Evolutionary conservation across 2,797 vertebrate genomes (phyloP).

Genomic region (Lophius americanus): DNA sequence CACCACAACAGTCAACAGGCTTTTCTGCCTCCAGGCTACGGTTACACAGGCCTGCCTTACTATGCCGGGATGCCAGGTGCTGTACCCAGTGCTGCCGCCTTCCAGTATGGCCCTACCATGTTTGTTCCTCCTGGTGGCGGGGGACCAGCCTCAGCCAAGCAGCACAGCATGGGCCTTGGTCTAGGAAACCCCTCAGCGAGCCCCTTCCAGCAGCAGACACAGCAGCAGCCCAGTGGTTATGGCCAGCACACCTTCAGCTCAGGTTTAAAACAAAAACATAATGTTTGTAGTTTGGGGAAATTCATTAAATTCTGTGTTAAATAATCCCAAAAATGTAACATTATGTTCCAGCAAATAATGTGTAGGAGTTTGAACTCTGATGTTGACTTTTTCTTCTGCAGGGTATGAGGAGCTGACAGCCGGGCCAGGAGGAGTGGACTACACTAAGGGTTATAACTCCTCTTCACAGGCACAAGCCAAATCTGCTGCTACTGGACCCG

Average conservation of each 20-base stretch:
- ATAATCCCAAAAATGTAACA: not conserved
- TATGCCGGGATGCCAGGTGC: slow-evolving; percentile 88
- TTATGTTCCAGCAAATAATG: not conserved
- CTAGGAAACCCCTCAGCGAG: slow-evolving; percentile 83
- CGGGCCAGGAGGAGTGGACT: slow-evolving; percentile 90
- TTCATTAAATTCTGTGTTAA: not conserved
- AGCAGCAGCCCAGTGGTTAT: slow-evolving; percentile 88
- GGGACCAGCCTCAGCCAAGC: slow-evolving; percentile 89
- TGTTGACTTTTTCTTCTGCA: slow-evolving; percentile 48
- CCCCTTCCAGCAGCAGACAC: slow-evolving; percentile 90
- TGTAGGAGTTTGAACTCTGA: not conserved
- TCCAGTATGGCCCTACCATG: slow-evolving; percentile 95
- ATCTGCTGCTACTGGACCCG: slow-evolving; percentile 89
- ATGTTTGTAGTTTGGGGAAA: not conserved
- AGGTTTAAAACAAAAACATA: slow-evolving; percentile 75
- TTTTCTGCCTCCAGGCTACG: slow-evolving; percentile 95
- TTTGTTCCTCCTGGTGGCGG: slow-evolving; percentile 88
- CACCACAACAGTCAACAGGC: slow-evolving; percentile 94
- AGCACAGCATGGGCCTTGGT: slow-evolving; percentile 89
- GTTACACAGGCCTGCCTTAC: slow-evolving; percentile 95
- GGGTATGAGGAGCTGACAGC: slow-evolving; percentile 95
- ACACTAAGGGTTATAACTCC: slow-evolving; percentile 93
- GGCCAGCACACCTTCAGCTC: slow-evolving; percentile 91
- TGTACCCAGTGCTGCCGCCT: slow-evolving; percentile 87
- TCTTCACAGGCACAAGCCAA: slow-evolving; percentile 94